phyloP scores from a whole-genome alignment of 1,140 invertebrate genomes.

The Euura lappo region DNA sequence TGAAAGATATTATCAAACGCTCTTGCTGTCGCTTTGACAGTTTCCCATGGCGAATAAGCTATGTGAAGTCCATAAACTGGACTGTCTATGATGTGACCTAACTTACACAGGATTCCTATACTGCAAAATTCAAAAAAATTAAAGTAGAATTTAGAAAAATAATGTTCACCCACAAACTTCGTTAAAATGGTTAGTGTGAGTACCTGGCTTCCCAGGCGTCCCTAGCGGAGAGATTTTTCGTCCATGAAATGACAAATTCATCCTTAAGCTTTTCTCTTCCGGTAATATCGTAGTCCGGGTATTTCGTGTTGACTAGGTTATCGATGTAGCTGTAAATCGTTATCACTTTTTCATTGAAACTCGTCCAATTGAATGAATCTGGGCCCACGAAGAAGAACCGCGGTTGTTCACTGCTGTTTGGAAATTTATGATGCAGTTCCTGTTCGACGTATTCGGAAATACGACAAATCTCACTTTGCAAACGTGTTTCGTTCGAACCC shows the following conservation, averaged over 20 bases:
- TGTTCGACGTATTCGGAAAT: constrained; percentile 38
- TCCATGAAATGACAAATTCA: constrained; percentile 41
- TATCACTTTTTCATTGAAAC: constrained; percentile 46
- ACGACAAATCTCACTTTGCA: constrained; percentile 47
- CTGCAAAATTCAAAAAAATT: constrained; percentile 40
- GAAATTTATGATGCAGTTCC: constrained; percentile 37
- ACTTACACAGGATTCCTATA: constrained; percentile 50
- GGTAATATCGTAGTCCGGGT: constrained; percentile 28
- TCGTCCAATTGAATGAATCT: constrained; percentile 46
- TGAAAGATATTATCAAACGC: background rate
- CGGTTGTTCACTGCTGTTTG: constrained; percentile 19
- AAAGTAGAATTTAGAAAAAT: background rate
- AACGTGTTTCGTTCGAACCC: constrained; percentile 39
- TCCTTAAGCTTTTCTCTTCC: constrained; percentile 30
- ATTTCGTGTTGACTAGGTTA: constrained; percentile 36
- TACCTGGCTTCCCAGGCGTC: constrained; percentile 49
- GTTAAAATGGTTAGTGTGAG: constrained; percentile 9
- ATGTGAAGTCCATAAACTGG: constrained; percentile 30
- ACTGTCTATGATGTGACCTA: constrained; percentile 46
- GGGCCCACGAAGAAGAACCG: constrained; percentile 8
- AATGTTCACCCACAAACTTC: constrained; percentile 13
- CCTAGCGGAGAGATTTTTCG: constrained; percentile 23
- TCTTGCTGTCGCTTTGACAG: background rate
- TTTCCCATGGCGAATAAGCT: background rate
- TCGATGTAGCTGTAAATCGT: constrained; percentile 48